Percentiles rank a stretch among this genome's conserved stretches.
Conservation (phyloP, 2,888 invertebrate genomes). For the Marasmarcha lunaedactyla region DNA sequence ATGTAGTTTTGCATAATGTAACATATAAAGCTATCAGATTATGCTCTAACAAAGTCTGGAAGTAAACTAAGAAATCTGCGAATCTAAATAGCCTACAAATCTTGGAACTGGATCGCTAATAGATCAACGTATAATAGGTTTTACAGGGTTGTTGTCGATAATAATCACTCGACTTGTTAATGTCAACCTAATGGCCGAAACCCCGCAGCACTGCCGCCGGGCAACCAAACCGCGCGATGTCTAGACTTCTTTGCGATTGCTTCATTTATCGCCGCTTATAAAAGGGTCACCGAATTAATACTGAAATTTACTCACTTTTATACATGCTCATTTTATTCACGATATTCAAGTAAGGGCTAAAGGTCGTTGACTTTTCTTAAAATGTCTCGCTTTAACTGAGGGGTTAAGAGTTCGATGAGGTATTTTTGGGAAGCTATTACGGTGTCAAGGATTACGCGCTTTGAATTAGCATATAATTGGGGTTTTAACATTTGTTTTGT, state of each 20-base stretch:
- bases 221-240: conserved; percentile 27
- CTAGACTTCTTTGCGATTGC: conserved; percentile 26
- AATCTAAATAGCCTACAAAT: too few relatives aligned
- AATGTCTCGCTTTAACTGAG: too few relatives aligned
- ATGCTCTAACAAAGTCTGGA: too few relatives aligned
- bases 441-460: conserved; percentile 28
- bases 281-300: conserved; percentile 18
- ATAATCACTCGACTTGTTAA: conserved; percentile 5
- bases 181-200: neutral
- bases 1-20: conserved; percentile 1
- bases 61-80: too few relatives aligned
- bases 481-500: conserved; percentile 56
- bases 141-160: conserved; percentile 20
- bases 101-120: conserved; percentile 22
- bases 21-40: too few relatives aligned
- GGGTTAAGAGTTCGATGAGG: too few relatives aligned
- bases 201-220: conserved; percentile 17
- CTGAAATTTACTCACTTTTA: neutral
- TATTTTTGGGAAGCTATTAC: too few relatives aligned
- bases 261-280: conserved; percentile 1
- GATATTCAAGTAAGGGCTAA: too few relatives aligned
- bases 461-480: conserved; percentile 62
- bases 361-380: too few relatives aligned
- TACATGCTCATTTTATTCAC: too few relatives aligned
- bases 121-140: conserved; percentile 30